Evolutionary conservation across 2,113 vertebrate genomes (phyloP).

Genomic region (Colius striatus): DNA sequence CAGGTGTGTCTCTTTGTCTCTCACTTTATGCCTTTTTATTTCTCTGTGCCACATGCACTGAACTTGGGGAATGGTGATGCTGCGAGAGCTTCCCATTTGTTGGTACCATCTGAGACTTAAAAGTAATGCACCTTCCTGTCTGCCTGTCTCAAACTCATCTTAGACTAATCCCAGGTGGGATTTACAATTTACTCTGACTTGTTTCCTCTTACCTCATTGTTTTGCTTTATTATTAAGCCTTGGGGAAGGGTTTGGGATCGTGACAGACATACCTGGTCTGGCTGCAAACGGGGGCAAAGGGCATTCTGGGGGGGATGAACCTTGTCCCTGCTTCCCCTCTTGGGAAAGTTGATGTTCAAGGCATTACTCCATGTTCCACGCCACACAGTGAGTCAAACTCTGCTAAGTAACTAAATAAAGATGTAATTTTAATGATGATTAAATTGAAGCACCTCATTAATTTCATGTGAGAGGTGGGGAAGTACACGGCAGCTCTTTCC

Average conservation of each 20-base stretch:
- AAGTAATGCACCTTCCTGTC: not conserved
- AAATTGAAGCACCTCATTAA: slow-evolving; percentile 78
- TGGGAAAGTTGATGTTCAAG: not conserved
- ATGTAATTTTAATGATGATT: slow-evolving; percentile 72
- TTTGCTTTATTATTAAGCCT: not conserved
- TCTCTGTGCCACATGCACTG: not conserved
- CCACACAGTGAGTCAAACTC: slow-evolving; percentile 50
- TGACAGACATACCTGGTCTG: rapidly evolving
- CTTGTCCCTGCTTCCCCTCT: not conserved
- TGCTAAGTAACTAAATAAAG: slow-evolving; percentile 75
- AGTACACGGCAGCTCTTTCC: slow-evolving; percentile 53
- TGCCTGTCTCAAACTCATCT: not conserved
- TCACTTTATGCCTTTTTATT: not conserved
- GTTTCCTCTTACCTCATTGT: not conserved
- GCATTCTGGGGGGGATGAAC: not conserved
- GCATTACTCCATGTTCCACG: not conserved
- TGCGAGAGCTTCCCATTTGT: not conserved
- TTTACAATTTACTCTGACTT: not conserved
- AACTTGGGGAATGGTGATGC: not conserved
- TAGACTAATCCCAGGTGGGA: not conserved
- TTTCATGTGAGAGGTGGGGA: slow-evolving; percentile 76
- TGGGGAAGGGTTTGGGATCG: not conserved
- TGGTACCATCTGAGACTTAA: not conserved
- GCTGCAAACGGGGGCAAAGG: not conserved
- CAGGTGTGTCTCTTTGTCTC: not conserved